A percentile compares a stretch with the other conserved stretches of the same genome.
These are phyloP conservation scores for Ceratothoa steindachneri DNA, from an alignment of 2,888 invertebrate genomes.

Conservation along the genomic window DNA sequence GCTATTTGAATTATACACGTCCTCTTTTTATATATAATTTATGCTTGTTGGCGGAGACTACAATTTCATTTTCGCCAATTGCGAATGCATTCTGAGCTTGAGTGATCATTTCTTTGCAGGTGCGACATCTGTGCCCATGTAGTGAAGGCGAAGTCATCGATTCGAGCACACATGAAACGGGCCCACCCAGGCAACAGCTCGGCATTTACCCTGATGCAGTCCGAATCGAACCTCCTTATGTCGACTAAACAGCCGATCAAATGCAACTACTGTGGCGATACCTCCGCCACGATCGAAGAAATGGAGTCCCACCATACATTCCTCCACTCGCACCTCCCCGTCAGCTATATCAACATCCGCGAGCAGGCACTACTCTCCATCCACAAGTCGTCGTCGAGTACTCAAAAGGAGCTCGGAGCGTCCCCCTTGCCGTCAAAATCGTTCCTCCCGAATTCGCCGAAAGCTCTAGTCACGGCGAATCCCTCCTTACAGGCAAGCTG, in stretches of 20 bases:
- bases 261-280: slow-evolving; percentile 41
- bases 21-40: too few species aligned
- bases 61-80: too few species aligned
- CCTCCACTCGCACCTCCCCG: slow-evolving; percentile 21
- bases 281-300: slow-evolving; percentile 27
- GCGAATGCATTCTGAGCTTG: too few species aligned
- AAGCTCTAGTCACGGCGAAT: background rate
- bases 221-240: background rate
- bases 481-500: background rate
- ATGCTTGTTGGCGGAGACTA: too few species aligned
- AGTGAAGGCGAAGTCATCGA: slow-evolving; percentile 26
- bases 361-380: background rate
- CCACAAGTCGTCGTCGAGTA: background rate
- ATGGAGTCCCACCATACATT: slow-evolving; percentile 26
- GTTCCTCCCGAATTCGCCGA: background rate
- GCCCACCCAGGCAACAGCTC: slow-evolving; percentile 21
- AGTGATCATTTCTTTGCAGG: too few species aligned
- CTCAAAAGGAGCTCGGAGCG: background rate
- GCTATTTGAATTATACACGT: too few species aligned
- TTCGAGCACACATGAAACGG: slow-evolving; percentile 29
- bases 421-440: background rate
- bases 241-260: slow-evolving; percentile 30
- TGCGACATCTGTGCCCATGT: slow-evolving; percentile 39
- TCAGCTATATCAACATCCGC: background rate
- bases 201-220: background rate